Base-by-base conservation (phyloP, 92 coral and sea anemone genomes). In the Nematostella vectensis region DNA sequence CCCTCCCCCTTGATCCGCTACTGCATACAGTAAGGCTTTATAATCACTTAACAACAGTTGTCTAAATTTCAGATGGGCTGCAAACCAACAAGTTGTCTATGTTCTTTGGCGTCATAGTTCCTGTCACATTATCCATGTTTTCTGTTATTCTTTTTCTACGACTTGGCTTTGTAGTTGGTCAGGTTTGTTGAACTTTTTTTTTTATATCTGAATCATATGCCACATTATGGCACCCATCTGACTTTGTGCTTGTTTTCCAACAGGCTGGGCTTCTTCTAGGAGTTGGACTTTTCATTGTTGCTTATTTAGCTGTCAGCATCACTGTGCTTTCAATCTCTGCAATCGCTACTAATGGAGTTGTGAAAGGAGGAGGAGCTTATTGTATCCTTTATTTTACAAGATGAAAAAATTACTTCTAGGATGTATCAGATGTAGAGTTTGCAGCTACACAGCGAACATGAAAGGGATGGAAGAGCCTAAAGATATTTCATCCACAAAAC, bases 281-380 rank as follows among this genome's bases (percentile, higher is more conserved):
- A 1, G 59, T 79, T 59, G 78, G 67, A 11, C 63, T 91, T 85
- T 81, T 91, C 54, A 45, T 68, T 19, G 65, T 91, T 28, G 98
- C 98, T 2, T 91, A 91, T 54, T 75, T 85, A 68, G 93, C 84
- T 18, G 89, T 88, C 10, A 84, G 87, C 17, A 69, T 91, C 29
- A 91, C 98, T 31, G 83, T 83, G 50, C 69, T 91, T 29, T 91
- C 98, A 61, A 80, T 91, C 55, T 91, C 98, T 2, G 98, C 98
- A 19, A 91, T 91, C 50, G 94, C 98, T 47, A 91, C 98, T 39
- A 91, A 91, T 85, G 98, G 98, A 36, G 68, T 77, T 13, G 98
- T 91, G 12, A 78, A 67, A 67, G 98, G 82, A 17, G 98, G 98
- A 20, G 98, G 98, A 27, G 98, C 94, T 19, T 91, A 91, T 39